Evolutionary conservation across 2,797 vertebrate species (phyloP).

Genomic region (Peromyscus eremicus): DNA sequence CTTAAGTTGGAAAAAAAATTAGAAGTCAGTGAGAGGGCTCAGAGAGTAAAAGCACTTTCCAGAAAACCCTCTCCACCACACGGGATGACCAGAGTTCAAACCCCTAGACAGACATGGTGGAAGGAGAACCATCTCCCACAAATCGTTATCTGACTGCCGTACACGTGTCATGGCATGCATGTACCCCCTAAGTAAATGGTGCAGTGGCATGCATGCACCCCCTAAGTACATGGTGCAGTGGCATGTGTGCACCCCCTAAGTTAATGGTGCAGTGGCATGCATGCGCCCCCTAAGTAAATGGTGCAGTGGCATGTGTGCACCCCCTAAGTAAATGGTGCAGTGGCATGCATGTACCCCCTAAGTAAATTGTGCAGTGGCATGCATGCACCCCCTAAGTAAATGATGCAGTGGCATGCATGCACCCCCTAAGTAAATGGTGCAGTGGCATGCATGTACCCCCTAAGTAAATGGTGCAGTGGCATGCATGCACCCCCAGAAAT

Average conservation of each 20-base stretch:
- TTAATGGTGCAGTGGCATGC: too few species aligned
- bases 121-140: neutral
- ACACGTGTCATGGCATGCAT: neutral
- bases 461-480: too few species aligned
- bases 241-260: neutral
- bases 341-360: neutral
- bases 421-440: too few species aligned
- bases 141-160: neutral
- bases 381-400: too few species aligned
- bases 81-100: neutral
- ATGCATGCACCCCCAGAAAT: neutral
- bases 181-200: too few species aligned
- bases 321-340: too few species aligned
- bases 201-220: too few species aligned
- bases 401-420: too few species aligned
- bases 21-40: neutral
- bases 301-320: too few species aligned
- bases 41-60: neutral
- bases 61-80: neutral
- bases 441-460: neutral
- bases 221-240: too few species aligned
- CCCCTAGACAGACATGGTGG: neutral
- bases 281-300: too few species aligned
- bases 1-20: neutral
- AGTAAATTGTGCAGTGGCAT: too few species aligned